These are phyloP conservation scores for Cephus cinctus DNA, from an alignment of 1,140 invertebrate genomes.

Conservation along the genomic window DNA sequence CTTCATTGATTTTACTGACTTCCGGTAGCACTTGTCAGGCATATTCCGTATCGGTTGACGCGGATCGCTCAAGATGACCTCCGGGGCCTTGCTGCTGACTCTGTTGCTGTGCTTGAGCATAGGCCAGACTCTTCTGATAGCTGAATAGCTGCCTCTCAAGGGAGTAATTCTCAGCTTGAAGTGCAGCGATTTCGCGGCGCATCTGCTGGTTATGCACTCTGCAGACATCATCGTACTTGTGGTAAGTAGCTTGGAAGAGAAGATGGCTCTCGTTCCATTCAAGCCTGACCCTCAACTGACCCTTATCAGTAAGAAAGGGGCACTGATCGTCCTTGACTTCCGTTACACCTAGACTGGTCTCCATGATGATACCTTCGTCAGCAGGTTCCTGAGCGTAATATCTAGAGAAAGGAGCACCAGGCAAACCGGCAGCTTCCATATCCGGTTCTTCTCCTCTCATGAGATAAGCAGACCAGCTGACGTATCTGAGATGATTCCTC, in stretches of 20 bases:
- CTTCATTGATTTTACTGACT: constrained; percentile 12
- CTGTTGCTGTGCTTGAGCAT: constrained; percentile 62
- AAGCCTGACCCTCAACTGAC: constrained; percentile 75
- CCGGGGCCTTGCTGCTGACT: constrained; percentile 47
- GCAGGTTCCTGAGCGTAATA: constrained; percentile 83
- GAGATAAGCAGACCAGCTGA: constrained; percentile 78
- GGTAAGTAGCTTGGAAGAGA: constrained; percentile 82
- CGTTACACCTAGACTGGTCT: constrained; percentile 75
- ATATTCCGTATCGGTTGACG: constrained; percentile 73
- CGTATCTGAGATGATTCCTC: constrained; percentile 78
- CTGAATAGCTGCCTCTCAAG: constrained; percentile 84
- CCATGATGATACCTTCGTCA: constrained; percentile 84
- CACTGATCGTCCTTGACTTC: constrained; percentile 77
- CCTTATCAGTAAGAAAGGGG: constrained; percentile 75
- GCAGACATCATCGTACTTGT: constrained; percentile 83
- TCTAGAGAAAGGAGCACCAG: constrained; percentile 75
- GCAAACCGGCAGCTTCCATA: constrained; percentile 64
- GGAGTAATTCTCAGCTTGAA: constrained; percentile 84
- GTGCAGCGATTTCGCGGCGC: constrained; percentile 78
- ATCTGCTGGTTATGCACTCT: constrained; percentile 85
- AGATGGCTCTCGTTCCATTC: constrained; percentile 86
- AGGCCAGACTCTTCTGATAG: constrained; percentile 84
- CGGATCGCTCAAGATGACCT: constrained; percentile 60
- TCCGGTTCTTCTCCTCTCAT: constrained; percentile 59
- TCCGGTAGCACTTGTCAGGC: constrained; percentile 60